Conservation (phyloP, 2,113 vertebrate species). For the Cebidichthys violaceus region DNA sequence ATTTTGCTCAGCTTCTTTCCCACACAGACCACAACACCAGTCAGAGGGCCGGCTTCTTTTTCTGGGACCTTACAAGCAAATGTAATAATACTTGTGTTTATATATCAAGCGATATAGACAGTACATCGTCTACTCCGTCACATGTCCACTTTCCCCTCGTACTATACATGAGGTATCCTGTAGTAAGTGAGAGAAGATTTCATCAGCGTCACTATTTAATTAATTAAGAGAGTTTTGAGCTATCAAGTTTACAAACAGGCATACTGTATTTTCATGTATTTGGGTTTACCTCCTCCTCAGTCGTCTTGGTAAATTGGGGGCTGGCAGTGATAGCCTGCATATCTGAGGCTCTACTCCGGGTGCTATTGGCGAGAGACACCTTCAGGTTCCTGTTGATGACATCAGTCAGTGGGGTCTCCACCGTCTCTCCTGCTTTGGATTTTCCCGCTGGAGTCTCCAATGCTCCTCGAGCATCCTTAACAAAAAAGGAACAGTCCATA, state of each 20-base stretch:
- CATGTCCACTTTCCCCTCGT: not conserved
- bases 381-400: constrained; percentile 91
- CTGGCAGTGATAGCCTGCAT: constrained; percentile 85
- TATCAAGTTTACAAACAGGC: not conserved
- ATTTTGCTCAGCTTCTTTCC: constrained; percentile 95
- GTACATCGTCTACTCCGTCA: not conserved
- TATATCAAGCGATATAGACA: not conserved
- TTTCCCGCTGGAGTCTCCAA: constrained; percentile 88
- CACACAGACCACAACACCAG: constrained; percentile 89
- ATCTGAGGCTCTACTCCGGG: constrained; percentile 65
- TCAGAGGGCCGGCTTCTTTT: constrained; percentile 81
- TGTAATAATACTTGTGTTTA: not conserved
- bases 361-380: constrained; percentile 91
- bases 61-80: constrained; percentile 56
- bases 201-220: not conserved
- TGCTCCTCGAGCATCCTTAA: constrained; percentile 90
- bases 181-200: not conserved
- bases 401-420: constrained; percentile 92
- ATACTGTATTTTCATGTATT: constrained; percentile 1
- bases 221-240: too few species aligned
- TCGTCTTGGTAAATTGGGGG: constrained; percentile 82
- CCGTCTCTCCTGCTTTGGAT: constrained; percentile 76
- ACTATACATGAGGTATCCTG: not conserved
- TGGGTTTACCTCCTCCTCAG: constrained; percentile 66
- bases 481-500: not conserved